These are phyloP conservation scores for Hucho hucho DNA, from an alignment of 2,113 vertebrate species.

Conservation along the genomic window DNA sequence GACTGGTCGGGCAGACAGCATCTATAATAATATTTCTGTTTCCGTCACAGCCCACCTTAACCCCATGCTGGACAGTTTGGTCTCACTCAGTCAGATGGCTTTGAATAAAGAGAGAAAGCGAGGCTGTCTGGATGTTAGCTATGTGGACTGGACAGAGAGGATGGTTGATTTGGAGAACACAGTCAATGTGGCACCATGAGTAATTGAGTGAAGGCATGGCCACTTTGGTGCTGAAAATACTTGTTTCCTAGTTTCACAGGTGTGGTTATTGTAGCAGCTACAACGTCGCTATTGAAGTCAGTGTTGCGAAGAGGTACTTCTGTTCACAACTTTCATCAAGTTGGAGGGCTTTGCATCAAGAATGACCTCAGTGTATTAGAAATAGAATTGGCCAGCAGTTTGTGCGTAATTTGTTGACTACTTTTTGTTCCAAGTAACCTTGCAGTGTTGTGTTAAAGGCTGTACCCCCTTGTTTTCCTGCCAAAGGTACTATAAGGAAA, in stretches of 20 bases:
- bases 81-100: too few species aligned
- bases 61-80: neutral
- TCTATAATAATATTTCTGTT: slow-evolving; percentile 70
- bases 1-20: slow-evolving; percentile 66
- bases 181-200: neutral
- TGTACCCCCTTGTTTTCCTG: neutral
- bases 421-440: neutral
- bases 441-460: neutral
- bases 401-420: neutral
- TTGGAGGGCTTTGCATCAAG: too few species aligned
- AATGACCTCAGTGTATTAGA: neutral
- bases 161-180: neutral
- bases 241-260: neutral
- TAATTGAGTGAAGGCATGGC: neutral
- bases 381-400: neutral
- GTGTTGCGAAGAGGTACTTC: neutral
- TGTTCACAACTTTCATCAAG: neutral
- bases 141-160: neutral
- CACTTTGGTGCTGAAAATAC: neutral
- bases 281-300: neutral
- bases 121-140: neutral
- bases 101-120: too few species aligned
- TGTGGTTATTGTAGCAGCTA: neutral
- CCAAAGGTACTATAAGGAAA: neutral
- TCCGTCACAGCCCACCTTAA: slow-evolving; percentile 43